These are phyloP conservation scores for Olivierus martensii DNA, from an alignment of 1,140 invertebrate species.

Conservation along the genomic window DNA sequence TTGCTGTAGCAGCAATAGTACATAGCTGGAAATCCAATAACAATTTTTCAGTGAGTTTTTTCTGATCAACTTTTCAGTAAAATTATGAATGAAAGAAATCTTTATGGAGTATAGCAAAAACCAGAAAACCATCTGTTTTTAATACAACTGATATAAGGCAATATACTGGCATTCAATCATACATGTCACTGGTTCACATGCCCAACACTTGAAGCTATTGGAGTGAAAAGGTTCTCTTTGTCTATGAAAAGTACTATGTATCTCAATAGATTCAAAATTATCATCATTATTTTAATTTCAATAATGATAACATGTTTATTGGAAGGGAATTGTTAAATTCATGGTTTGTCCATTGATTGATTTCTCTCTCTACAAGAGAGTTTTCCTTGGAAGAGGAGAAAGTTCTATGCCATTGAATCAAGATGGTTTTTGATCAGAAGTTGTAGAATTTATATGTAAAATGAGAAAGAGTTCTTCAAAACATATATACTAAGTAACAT, in stretches of 20 bases:
- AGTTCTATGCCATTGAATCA: no score
- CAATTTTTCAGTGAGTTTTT: background rate
- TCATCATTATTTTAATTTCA: constrained; percentile 4
- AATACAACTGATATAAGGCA: background rate
- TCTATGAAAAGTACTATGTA: background rate
- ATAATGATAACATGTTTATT: constrained; percentile 2
- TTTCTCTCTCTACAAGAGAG: constrained; percentile 15
- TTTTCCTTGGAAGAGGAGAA: no score
- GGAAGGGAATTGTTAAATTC: constrained; percentile 19
- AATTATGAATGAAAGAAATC: background rate
- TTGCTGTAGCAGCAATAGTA: background rate
- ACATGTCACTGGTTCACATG: background rate
- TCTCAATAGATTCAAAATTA: background rate
- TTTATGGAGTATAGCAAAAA: background rate
- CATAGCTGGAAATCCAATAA: background rate
- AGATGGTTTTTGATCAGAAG: background rate
- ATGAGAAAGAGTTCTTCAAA: background rate
- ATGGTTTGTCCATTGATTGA: no score
- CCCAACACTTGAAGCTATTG: background rate
- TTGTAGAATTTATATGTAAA: background rate
- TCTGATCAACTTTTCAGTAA: background rate
- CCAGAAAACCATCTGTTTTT: background rate
- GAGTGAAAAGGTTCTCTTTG: background rate
- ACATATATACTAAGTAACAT: background rate
- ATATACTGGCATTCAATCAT: background rate